A percentile compares a stretch with the other conserved stretches of the same genome.
phyloP scores from a whole-genome alignment of 1,140 invertebrate species.

The Thaumatotibia leucotreta region DNA sequence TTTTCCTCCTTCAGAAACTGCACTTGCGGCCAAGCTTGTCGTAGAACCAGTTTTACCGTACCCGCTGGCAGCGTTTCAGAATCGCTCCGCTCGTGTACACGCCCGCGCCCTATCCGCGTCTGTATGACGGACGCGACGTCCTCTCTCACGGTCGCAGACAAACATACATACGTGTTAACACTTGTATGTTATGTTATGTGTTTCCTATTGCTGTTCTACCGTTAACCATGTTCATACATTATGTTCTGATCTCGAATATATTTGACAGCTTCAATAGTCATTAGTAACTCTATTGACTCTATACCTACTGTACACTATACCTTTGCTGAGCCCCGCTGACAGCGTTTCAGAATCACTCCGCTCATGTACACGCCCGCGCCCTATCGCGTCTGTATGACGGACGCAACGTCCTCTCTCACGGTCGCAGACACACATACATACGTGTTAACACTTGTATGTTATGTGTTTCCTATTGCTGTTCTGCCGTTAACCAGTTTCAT shows the following conservation, averaged over 20 bases:
- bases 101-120: conserved; percentile 16
- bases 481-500: too few relatives aligned
- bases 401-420: conserved; percentile 29
- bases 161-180: not conserved
- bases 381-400: conserved; percentile 25
- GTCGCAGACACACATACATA: conserved; percentile 13
- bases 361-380: not conserved
- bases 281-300: too few relatives aligned
- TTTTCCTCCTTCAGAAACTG: not conserved
- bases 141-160: conserved; percentile 29
- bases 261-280: too few relatives aligned
- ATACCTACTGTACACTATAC: too few relatives aligned
- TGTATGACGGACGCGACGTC: conserved; percentile 22
- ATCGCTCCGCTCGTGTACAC: conserved; percentile 17
- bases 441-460: not conserved
- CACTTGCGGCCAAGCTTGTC: too few relatives aligned
- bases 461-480: too few relatives aligned
- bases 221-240: too few relatives aligned
- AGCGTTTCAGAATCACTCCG: conserved; percentile 13
- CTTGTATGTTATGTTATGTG: not conserved
- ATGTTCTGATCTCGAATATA: too few relatives aligned
- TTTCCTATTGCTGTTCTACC: too few relatives aligned
- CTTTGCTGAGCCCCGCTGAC: too few relatives aligned
- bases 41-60: not conserved
- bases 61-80: not conserved